Percentiles rank a stretch among this genome's conserved stretches.
Conservation (phyloP, 2,888 invertebrate species). For the Patella ulyssiponensis region DNA sequence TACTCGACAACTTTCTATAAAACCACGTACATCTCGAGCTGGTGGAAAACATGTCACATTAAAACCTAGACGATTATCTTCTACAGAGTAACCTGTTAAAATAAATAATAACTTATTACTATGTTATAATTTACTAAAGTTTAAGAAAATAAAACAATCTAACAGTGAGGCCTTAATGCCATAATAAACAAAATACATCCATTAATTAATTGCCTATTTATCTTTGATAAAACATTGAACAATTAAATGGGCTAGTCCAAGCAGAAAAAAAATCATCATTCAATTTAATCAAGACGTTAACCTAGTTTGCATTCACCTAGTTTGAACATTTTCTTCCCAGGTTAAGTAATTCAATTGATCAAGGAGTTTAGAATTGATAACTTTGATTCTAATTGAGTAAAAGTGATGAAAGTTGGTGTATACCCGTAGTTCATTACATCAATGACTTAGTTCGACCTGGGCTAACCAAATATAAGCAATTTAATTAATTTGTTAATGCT, state of each 20-base stretch:
- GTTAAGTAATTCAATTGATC: no score
- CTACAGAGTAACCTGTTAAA: conserved; percentile 84
- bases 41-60: conserved; percentile 86
- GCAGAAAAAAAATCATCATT: not conserved
- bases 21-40: conserved; percentile 81
- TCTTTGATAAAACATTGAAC: not conserved
- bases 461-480: no score
- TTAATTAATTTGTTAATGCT: no score
- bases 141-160: not conserved
- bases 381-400: no score
- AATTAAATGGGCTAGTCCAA: not conserved
- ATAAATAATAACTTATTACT: not conserved
- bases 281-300: not conserved
- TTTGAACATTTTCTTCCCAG: no score
- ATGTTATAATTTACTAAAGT: no score
- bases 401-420: no score
- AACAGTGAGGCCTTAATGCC: not conserved
- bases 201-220: no score
- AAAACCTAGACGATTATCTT: conserved; percentile 85
- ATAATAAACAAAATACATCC: not conserved
- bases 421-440: no score
- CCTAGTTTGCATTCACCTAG: no score
- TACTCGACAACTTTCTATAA: conserved; percentile 80
- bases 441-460: no score
- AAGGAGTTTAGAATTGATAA: no score